Base-by-base conservation (phyloP, 2,888 invertebrate genomes). In the Proisotoma minuta region DNA sequence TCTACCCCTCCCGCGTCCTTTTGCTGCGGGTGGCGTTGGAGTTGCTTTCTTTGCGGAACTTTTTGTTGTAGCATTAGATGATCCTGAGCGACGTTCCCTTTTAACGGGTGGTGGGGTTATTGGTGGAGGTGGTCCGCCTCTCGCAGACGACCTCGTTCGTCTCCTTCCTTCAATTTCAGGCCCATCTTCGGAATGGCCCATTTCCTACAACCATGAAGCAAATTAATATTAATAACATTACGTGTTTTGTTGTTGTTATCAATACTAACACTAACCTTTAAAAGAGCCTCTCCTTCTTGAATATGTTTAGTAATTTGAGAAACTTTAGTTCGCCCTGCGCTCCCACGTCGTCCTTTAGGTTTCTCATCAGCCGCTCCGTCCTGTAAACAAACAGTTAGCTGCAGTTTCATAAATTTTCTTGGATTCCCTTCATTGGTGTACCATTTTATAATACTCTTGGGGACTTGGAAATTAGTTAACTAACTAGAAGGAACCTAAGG, bases 251-350 rank as follows among this genome's bases (percentile, higher is more conserved):
- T n/a, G n/a, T n/a, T n/a, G n/a, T n/a, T n/a, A n/a, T n/a, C n/a
- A n/a, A n/a, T n/a, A n/a, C n/a, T n/a, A n/a, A n/a, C n/a, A n/a
- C n/a, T n/a, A n/a, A 73, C 73, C 57, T 72, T 68, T n/a, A 73
- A 52, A 28, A 73, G 51, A 0, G 71, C 73, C 62, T 73, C 67
- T 29, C 73, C 72, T 59, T 73, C 73, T 64, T 73, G 69, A 4
- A 73, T 67, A 47, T 69, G 70, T 48, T 73, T 72, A 69, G 71
- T 70, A 27, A 73, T 70, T 57, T 69, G 57, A 15, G 72, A 69
- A 20, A 71, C 67, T 52, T 69, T 69, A 20, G 62, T 66, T 26
- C 69, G 57, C 3, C 73, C 72, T 10, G 62, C 64, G 61, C 71
- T 71, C 2, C 65, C 66, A 20, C 70, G 61, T 20, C 70, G 56